A percentile compares a stretch with the other conserved stretches of the same genome.
These are phyloP conservation scores for Drosophila busckii DNA, from an alignment of 1,140 invertebrate species.

Conservation along the genomic window DNA sequence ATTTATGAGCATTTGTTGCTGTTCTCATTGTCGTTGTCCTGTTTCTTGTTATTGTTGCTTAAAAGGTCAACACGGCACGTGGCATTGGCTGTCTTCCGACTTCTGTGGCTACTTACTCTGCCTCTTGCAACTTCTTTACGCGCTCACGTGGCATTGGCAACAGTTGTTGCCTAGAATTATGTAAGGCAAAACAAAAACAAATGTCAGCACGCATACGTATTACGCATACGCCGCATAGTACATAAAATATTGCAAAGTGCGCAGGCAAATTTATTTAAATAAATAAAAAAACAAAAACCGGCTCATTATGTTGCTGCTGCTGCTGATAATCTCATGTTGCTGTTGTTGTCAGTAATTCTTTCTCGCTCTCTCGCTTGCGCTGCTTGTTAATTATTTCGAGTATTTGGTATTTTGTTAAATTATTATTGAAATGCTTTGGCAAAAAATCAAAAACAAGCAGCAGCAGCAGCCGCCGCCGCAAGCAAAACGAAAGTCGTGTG, in stretches of 20 bases:
- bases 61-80: constrained; percentile 67
- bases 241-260: constrained; percentile 4
- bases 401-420: constrained; percentile 73
- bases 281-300: neutral
- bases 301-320: no score
- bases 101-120: neutral
- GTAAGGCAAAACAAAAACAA: constrained; percentile 32
- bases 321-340: no score
- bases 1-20: constrained; percentile 56
- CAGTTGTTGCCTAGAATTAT: constrained; percentile 34
- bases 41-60: no score
- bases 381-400: constrained; percentile 72
- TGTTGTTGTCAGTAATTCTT: neutral
- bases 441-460: constrained; percentile 30
- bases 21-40: constrained; percentile 55
- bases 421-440: constrained; percentile 67
- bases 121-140: neutral
- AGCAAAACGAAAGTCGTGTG: constrained; percentile 46
- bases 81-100: constrained; percentile 40
- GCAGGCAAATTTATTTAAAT: constrained; percentile 2
- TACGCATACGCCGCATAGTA: constrained; percentile 44
- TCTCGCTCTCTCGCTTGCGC: constrained; percentile 22
- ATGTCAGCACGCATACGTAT: constrained; percentile 16
- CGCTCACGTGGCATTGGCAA: constrained; percentile 50
- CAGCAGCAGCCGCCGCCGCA: constrained; percentile 10